Conservation (phyloP, 2,797 vertebrate species). For the Sciurus vulgaris region DNA sequence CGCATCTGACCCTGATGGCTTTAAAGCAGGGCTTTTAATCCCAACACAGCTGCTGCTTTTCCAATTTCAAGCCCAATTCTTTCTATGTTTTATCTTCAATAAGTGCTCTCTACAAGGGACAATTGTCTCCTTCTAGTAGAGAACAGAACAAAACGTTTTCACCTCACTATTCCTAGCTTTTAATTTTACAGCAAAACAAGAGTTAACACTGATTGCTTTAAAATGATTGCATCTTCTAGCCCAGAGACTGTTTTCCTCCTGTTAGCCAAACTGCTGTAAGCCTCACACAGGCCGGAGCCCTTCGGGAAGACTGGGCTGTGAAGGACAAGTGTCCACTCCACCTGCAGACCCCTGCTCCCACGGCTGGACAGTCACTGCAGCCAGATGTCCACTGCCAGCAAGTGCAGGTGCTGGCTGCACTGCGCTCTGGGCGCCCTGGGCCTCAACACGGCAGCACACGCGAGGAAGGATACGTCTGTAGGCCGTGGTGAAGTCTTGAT, state of each 20-base stretch:
- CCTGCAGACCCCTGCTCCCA: not conserved
- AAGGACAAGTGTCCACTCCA: not conserved
- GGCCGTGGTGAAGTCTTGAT: constrained; percentile 95
- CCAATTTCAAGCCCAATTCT: not conserved
- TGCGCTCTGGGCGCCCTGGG: not conserved
- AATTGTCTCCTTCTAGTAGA: not conserved
- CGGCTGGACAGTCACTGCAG: not conserved
- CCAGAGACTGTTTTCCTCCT: not conserved
- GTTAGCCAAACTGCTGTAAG: not conserved
- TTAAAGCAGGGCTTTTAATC: not conserved
- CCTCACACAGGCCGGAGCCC: not conserved
- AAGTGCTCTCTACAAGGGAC: not conserved
- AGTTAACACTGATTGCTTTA: not conserved
- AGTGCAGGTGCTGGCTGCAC: not conserved
- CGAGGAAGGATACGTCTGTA: constrained; percentile 94
- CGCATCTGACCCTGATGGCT: not conserved
- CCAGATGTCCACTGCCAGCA: not conserved
- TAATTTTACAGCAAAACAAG: not conserved
- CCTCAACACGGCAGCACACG: accelerated
- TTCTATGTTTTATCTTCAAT: not conserved
- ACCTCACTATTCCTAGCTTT: not conserved
- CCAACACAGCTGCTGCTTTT: not conserved
- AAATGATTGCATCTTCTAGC: not conserved
- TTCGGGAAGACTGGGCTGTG: not conserved
- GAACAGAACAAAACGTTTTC: not conserved